A percentile compares a stretch with the other conserved stretches of the same genome.
phyloP scores from a whole-genome alignment of 2,797 vertebrate genomes.

The Protosalanx chinensis region DNA sequence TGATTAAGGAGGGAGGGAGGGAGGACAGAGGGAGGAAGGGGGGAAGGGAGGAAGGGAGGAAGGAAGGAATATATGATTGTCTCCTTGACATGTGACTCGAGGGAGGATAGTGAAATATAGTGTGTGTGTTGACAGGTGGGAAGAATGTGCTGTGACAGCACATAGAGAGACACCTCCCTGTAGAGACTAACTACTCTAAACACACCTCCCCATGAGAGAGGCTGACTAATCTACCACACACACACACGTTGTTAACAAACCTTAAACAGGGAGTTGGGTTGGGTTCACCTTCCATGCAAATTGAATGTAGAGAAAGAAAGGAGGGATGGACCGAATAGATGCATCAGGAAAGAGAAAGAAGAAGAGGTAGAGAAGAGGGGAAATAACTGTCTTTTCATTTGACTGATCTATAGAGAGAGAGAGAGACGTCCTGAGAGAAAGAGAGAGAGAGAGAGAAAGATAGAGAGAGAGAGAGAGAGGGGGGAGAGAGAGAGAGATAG shows the following conservation, averaged over 20 bases:
- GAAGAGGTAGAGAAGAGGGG: not conserved
- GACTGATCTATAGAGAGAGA: not conserved
- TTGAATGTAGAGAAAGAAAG: not conserved
- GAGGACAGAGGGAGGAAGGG: not conserved
- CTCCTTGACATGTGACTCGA: not conserved
- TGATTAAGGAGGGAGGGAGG: not conserved
- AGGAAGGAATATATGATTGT: no score
- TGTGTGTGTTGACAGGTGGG: constrained; percentile 1
- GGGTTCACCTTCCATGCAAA: not conserved
- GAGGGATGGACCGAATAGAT: not conserved
- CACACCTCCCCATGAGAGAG: not conserved
- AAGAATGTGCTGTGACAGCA: constrained; percentile 27
- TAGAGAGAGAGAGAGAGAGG: not conserved
- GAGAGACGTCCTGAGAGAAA: no score
- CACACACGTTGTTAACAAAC: not conserved
- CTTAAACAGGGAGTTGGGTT: not conserved
- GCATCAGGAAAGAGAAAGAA: not conserved
- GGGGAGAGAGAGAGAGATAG: not conserved
- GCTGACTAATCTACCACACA: constrained; percentile 4
- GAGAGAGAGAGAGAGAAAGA: no score
- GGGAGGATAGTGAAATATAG: not conserved
- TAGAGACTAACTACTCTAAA: constrained; percentile 6
- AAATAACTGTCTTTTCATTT: not conserved
- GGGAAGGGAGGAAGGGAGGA: no score
- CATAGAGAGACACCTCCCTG: not conserved